Conservation (phyloP, 1,140 invertebrate species). For the Branchinecta lynchi region DNA sequence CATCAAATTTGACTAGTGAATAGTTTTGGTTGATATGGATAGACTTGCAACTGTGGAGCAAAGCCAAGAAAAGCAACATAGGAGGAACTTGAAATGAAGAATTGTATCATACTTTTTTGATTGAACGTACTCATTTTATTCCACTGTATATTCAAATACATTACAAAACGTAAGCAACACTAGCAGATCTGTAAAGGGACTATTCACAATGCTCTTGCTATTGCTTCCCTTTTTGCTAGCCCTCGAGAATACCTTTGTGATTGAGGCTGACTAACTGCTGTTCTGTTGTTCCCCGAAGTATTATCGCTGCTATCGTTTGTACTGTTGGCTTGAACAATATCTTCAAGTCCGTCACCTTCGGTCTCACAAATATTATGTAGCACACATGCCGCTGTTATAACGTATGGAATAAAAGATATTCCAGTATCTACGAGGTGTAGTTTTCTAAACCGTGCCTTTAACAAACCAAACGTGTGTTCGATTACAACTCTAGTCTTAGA, state of each 20-base stretch:
- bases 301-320: background rate
- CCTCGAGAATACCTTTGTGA: background rate
- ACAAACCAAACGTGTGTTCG: conserved; percentile 7
- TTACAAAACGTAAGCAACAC: too few species aligned
- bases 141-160: too few species aligned
- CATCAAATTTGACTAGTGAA: too few species aligned
- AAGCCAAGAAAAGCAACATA: too few species aligned
- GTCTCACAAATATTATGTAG: background rate
- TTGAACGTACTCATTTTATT: too few species aligned
- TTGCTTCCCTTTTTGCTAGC: conserved; percentile 8
- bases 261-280: conserved; percentile 3
- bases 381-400: conserved; percentile 2
- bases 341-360: conserved; percentile 5
- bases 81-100: too few species aligned
- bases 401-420: conserved; percentile 4
- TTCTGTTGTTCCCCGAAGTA: background rate
- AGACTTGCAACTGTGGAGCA: too few species aligned
- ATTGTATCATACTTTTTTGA: too few species aligned
- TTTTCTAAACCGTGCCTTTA: conserved; percentile 7
- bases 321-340: background rate
- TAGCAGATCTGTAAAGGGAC: too few species aligned
- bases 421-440: background rate
- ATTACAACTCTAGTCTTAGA: background rate
- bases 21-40: too few species aligned
- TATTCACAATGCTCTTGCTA: conserved; percentile 6